Conservation (phyloP, 1,140 invertebrate genomes). For the Nymphalis io region DNA sequence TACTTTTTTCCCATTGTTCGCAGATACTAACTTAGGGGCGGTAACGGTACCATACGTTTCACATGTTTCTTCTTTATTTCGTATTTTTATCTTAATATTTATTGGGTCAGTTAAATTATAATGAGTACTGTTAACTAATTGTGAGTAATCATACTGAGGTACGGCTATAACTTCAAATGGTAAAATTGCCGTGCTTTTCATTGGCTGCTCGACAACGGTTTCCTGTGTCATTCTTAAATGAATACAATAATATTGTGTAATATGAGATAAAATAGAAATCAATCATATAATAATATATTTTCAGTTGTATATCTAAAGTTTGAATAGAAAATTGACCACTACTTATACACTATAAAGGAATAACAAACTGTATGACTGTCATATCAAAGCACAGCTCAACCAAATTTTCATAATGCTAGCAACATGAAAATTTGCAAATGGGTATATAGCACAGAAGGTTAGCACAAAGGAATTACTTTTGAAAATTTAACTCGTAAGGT, state of each 20-base stretch:
- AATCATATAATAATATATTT: too few relatives aligned
- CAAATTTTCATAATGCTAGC: too few relatives aligned
- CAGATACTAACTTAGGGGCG: constrained; percentile 44
- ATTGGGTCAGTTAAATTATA: constrained; percentile 42
- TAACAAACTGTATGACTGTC: too few relatives aligned
- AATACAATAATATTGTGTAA: neutral
- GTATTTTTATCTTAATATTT: constrained; percentile 64
- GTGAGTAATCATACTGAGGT: constrained; percentile 36
- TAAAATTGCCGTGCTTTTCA: constrained; percentile 26
- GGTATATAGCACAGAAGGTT: too few relatives aligned
- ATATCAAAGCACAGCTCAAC: too few relatives aligned
- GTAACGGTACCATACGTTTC: constrained; percentile 42
- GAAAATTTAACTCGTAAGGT: too few relatives aligned
- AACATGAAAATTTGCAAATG: too few relatives aligned
- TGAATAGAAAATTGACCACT: too few relatives aligned
- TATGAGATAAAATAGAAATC: too few relatives aligned
- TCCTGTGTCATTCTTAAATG: constrained; percentile 1
- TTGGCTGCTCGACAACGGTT: neutral
- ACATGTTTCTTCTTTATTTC: constrained; percentile 51
- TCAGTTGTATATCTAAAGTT: too few relatives aligned
- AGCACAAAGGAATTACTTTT: too few relatives aligned
- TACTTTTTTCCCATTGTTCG: constrained; percentile 43
- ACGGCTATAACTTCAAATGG: constrained; percentile 59
- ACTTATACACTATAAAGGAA: too few relatives aligned
- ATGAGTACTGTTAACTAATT: constrained; percentile 14